Evolutionary conservation across 2,113 vertebrate genomes (phyloP).

Genomic region (Crotalus tigris): DNA sequence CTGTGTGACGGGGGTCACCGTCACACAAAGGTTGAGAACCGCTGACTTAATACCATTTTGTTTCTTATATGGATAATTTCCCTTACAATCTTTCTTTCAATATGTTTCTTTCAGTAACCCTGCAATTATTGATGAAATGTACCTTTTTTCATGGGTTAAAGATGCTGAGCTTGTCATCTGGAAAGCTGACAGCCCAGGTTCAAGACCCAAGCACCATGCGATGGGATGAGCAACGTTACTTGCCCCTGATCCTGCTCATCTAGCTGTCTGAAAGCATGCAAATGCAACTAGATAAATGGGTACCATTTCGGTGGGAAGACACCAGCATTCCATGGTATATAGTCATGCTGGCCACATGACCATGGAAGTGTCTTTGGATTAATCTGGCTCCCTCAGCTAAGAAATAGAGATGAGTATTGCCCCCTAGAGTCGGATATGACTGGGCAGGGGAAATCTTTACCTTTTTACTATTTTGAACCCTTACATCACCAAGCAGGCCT

Average conservation of each 20-base stretch:
- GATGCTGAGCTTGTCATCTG: background rate
- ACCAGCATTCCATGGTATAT: background rate
- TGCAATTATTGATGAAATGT: background rate
- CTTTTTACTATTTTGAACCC: background rate
- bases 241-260: background rate
- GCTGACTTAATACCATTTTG: background rate
- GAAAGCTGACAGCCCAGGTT: background rate
- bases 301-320: background rate
- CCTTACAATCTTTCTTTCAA: background rate
- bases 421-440: background rate
- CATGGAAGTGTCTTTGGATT: background rate
- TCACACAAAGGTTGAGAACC: too few relatives aligned
- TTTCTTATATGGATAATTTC: background rate
- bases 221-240: too few relatives aligned
- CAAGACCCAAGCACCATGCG: background rate
- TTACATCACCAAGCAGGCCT: background rate
- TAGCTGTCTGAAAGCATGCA: background rate
- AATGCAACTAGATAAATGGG: background rate
- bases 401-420: background rate
- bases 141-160: background rate
- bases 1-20: too few relatives aligned
- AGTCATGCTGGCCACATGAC: background rate
- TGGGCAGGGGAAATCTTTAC: background rate
- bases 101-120: background rate
- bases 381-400: background rate